Percentiles rank a stretch among this genome's conserved stretches.
phyloP scores from a whole-genome alignment of 2,113 vertebrate species.

The Dendrocopos noguchii region DNA sequence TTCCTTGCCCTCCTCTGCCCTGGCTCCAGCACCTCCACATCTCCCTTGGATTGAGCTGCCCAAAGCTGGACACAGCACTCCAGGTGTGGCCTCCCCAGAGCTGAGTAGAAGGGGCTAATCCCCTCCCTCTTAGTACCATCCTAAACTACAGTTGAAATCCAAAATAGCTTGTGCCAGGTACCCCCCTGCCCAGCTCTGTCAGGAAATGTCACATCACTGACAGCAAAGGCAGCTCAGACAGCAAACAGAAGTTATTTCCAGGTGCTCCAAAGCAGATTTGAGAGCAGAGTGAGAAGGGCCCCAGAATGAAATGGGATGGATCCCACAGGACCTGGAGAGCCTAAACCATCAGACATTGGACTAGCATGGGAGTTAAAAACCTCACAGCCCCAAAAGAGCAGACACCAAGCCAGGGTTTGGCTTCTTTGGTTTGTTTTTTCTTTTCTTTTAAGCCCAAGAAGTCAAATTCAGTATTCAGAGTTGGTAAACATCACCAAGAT shows the following conservation, averaged over 20 bases:
- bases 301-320: background rate
- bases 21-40: no score
- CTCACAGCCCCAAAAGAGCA: background rate
- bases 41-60: no score
- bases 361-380: background rate
- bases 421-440: background rate
- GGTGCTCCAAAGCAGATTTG: background rate
- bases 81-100: no score
- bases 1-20: no score
- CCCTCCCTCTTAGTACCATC: background rate
- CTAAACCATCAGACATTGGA: background rate
- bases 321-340: background rate
- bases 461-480: background rate
- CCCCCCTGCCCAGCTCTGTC: background rate
- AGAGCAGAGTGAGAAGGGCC: background rate
- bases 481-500: background rate
- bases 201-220: background rate
- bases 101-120: no score
- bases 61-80: no score
- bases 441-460: background rate
- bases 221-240: background rate
- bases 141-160: background rate
- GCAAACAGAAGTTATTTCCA: background rate
- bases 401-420: background rate
- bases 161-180: background rate